A percentile compares a stretch with the other conserved stretches of the same genome.
phyloP scores from a whole-genome alignment of 2,888 invertebrate genomes.

The Nomada ferruginata region DNA sequence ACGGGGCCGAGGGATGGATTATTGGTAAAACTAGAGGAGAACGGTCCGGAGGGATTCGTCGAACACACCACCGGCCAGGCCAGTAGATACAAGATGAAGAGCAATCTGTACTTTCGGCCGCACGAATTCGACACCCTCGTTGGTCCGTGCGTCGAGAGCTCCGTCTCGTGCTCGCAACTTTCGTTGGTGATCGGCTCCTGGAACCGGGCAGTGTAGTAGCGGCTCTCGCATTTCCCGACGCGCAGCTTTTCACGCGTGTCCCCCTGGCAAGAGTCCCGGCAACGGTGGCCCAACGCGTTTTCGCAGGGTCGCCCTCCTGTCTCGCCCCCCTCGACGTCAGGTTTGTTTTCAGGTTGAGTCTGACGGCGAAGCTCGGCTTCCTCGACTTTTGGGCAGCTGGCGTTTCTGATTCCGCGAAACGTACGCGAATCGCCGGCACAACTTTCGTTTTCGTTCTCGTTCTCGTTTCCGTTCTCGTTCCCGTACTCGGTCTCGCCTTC shows the following conservation, averaged over 20 bases:
- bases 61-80: conserved; percentile 78
- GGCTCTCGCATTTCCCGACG: conserved; percentile 26
- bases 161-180: conserved; percentile 19
- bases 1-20: conserved; percentile 67
- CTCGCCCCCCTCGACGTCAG: neutral
- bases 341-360: neutral
- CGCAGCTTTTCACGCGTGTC: neutral
- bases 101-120: conserved; percentile 66
- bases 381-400: neutral
- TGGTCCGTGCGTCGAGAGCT: conserved; percentile 24
- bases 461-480: neutral
- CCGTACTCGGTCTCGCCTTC: neutral
- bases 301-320: neutral
- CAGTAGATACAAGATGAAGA: conserved; percentile 78
- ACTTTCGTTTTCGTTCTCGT: neutral
- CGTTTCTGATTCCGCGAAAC: conserved; percentile 1
- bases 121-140: conserved; percentile 34
- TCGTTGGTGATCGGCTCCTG: conserved; percentile 58
- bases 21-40: conserved; percentile 72
- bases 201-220: conserved; percentile 72
- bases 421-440: neutral
- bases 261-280: neutral
- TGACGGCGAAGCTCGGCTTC: neutral
- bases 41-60: conserved; percentile 72
- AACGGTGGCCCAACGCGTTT: neutral